Conservation (phyloP, 2,888 invertebrate species). For the Ferrisia virgata region DNA sequence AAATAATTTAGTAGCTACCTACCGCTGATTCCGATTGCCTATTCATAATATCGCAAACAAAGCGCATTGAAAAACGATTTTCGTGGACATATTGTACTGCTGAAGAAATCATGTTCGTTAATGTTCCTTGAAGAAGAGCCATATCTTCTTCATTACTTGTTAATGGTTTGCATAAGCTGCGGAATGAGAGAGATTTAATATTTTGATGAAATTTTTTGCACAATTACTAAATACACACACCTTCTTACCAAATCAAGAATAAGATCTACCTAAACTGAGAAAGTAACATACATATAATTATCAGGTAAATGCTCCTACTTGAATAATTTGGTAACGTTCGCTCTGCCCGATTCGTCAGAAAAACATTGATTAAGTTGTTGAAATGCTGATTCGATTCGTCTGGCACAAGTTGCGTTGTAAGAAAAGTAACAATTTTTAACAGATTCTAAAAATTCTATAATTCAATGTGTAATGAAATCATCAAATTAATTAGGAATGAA, state of each 20-base stretch:
- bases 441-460: neutral
- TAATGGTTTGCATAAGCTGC: neutral
- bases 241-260: too few species aligned
- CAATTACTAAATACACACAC: too few species aligned
- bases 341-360: neutral
- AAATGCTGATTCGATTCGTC: neutral
- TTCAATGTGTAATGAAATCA: too few species aligned
- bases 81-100: conserved; percentile 93
- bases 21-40: too few species aligned
- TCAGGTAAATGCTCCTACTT: neutral
- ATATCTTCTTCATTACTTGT: neutral
- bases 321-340: neutral
- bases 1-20: too few species aligned
- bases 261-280: too few species aligned
- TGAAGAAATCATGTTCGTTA: conserved; percentile 83
- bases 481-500: too few species aligned
- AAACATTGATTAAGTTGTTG: neutral
- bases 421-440: neutral
- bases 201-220: neutral
- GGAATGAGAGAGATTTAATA: too few species aligned
- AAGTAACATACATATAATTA: too few species aligned
- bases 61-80: conserved; percentile 77
- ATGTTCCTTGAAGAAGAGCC: conserved; percentile 42
- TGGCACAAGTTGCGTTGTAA: neutral
- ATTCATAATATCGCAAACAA: conserved; percentile 75